Conservation (phyloP, 1,140 invertebrate species). For the Pollicipes pollicipes region DNA sequence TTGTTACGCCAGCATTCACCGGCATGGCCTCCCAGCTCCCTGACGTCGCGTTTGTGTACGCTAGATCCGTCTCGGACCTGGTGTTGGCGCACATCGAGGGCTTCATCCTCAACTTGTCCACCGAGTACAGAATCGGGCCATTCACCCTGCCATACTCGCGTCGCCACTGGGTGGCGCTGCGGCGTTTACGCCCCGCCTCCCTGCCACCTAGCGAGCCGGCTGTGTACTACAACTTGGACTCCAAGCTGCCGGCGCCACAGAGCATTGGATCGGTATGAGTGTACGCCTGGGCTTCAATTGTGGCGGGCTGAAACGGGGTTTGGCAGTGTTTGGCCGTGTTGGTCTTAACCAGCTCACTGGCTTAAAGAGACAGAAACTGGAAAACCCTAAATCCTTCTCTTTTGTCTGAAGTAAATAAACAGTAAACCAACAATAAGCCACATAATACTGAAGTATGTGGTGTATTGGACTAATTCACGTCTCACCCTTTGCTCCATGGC, state of each 20-base stretch:
- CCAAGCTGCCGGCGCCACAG: neutral
- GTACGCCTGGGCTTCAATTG: too few species aligned
- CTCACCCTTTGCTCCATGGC: too few species aligned
- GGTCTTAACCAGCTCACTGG: neutral
- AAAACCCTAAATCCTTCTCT: too few species aligned
- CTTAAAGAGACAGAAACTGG: neutral
- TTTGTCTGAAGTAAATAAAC: too few species aligned
- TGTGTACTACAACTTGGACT: neutral
- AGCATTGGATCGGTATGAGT: neutral
- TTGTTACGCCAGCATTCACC: too few species aligned
- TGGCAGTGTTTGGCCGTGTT: neutral
- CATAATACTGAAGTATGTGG: too few species aligned
- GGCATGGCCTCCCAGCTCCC: too few species aligned
- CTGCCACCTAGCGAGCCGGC: neutral
- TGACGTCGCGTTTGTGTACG: too few species aligned
- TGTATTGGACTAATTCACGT: too few species aligned
- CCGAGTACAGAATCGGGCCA: neutral
- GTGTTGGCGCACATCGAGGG: neutral
- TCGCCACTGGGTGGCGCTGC: neutral
- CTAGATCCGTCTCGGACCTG: neutral
- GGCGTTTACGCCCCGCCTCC: neutral
- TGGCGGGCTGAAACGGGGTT: too few species aligned
- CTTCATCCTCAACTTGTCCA: neutral
- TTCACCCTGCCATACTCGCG: neutral
- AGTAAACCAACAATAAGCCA: too few species aligned